phyloP scores from a whole-genome alignment of 2,113 vertebrate genomes.

The Leptodactylus fuscus region DNA sequence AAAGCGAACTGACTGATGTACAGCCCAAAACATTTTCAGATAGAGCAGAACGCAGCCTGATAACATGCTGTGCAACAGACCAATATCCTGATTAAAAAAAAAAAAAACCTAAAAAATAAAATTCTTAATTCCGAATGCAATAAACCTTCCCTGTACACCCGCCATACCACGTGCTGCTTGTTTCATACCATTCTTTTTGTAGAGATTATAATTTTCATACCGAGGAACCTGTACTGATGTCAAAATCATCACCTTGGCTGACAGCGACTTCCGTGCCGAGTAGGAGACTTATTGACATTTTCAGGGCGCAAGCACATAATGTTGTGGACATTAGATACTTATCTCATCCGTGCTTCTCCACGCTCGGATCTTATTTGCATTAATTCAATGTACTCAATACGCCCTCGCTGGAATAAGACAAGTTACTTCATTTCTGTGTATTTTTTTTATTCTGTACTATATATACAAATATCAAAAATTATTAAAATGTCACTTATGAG shows the following conservation, averaged over 20 bases:
- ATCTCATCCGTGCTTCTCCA: not conserved
- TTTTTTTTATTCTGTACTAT: no score
- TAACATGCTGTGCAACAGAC: no score
- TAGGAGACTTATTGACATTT: not conserved
- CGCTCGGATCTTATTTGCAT: not conserved
- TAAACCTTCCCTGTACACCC: no score
- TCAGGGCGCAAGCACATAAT: not conserved
- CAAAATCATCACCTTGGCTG: not conserved
- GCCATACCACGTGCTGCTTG: no score
- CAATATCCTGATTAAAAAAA: no score
- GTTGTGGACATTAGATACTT: not conserved
- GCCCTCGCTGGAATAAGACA: not conserved
- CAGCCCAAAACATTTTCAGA: no score
- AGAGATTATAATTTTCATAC: not conserved
- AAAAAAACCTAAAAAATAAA: not conserved
- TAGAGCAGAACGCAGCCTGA: no score
- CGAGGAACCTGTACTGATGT: not conserved
- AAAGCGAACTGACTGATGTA: no score
- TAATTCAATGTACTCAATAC: conserved; percentile 4
- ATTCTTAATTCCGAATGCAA: no score
- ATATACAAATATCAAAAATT: no score
- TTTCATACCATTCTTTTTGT: not conserved
- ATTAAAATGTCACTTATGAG: not conserved
- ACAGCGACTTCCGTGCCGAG: not conserved
- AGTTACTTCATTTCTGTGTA: not conserved